These are phyloP conservation scores for Cylloceria caligata DNA, from an alignment of 2,888 invertebrate species.

Conservation along the genomic window DNA sequence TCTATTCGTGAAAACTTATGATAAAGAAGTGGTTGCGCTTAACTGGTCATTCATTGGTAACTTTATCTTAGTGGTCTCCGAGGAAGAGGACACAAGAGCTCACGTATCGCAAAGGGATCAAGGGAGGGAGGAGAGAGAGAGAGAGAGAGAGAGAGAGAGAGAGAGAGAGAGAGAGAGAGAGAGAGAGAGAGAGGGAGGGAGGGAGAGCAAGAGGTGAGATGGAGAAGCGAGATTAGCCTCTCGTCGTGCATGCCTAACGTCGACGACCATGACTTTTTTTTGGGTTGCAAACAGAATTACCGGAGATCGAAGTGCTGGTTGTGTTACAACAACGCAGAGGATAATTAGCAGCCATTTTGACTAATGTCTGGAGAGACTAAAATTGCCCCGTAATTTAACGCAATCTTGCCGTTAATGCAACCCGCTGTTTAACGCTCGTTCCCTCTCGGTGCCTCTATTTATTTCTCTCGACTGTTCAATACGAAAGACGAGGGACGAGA, in stretches of 20 bases:
- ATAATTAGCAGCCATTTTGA: constrained; percentile 70
- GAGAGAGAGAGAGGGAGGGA: no score
- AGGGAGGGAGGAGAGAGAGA: background rate
- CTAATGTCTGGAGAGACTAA: constrained; percentile 64
- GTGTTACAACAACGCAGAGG: constrained; percentile 57
- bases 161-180: background rate
- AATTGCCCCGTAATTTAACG: constrained; percentile 73
- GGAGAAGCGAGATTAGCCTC: constrained; percentile 9
- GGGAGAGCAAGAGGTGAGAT: no score
- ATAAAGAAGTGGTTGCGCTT: no score
- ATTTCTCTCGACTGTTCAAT: constrained; percentile 29
- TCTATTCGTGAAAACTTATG: no score
- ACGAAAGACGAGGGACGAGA: constrained; percentile 35
- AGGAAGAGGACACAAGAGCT: background rate
- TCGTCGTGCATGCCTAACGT: constrained; percentile 22
- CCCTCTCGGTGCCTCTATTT: constrained; percentile 25
- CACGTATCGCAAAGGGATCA: no score
- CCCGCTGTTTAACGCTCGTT: constrained; percentile 65
- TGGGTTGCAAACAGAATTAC: constrained; percentile 18
- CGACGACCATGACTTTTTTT: constrained; percentile 34
- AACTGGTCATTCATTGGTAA: no score
- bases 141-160: background rate
- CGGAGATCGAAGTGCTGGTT: constrained; percentile 51
- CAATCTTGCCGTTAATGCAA: constrained; percentile 70
- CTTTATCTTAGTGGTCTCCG: background rate